Evolutionary conservation across 2,113 vertebrate species (phyloP).

Genomic region (Ploceus nigricollis): DNA sequence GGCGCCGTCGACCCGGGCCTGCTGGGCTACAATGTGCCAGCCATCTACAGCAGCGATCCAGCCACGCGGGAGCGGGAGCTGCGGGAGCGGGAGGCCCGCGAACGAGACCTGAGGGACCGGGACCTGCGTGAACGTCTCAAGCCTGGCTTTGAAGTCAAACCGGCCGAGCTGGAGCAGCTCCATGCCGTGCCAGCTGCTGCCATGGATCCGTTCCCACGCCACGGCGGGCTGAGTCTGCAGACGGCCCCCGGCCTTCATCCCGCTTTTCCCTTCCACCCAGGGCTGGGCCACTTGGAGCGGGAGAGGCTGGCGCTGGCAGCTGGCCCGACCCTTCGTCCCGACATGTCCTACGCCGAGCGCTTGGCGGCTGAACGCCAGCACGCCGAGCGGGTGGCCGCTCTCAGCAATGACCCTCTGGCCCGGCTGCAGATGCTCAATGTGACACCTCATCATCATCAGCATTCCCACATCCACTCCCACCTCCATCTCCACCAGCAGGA

Average conservation of each 20-base stretch:
- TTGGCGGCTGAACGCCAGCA: constrained; percentile 79
- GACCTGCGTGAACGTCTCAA: constrained; percentile 92
- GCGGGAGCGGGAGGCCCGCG: constrained; percentile 76
- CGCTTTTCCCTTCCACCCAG: constrained; percentile 77
- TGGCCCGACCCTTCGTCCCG: constrained; percentile 74
- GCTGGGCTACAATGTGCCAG: constrained; percentile 79
- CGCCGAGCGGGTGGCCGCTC: constrained; percentile 81
- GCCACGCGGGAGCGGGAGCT: constrained; percentile 75
- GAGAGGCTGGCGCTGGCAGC: constrained; percentile 77
- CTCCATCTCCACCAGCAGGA: constrained; percentile 99
- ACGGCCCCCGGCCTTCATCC: constrained; percentile 78
- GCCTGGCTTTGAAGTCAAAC: constrained; percentile 89
- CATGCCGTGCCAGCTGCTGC: constrained; percentile 76
- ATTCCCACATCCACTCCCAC: constrained; percentile 98
- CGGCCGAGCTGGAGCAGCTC: constrained; percentile 76
- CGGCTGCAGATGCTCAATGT: constrained; percentile 98
- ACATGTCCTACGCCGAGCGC: constrained; percentile 75
- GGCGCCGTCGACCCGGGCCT: constrained; percentile 76
- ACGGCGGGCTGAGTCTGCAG: constrained; percentile 77
- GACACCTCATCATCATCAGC: constrained; percentile 98
- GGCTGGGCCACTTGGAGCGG: constrained; percentile 74
- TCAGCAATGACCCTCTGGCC: constrained; percentile 87
- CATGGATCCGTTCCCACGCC: constrained; percentile 77
- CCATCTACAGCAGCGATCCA: constrained; percentile 79
- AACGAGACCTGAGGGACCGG: constrained; percentile 77